A percentile compares a stretch with the other conserved stretches of the same genome.
Conservation (phyloP, 2,113 vertebrate species). For the Microcebus griseorufus region DNA sequence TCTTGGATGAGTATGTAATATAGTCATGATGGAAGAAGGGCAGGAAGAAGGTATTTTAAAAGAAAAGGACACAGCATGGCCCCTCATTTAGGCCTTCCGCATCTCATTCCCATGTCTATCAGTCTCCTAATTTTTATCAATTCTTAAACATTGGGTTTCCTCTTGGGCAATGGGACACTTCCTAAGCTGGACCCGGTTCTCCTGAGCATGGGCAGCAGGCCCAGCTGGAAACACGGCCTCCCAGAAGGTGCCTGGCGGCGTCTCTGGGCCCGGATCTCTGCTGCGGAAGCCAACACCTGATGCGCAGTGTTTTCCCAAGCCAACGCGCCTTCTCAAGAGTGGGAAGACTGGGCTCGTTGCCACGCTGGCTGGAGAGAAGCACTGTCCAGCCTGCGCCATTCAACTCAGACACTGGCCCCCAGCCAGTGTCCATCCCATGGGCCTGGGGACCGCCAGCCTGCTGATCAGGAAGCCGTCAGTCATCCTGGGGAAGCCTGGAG, state of each 20-base stretch:
- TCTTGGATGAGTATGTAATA: background rate
- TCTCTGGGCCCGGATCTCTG: background rate
- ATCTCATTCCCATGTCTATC: background rate
- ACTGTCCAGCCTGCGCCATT: background rate
- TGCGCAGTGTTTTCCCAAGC: background rate
- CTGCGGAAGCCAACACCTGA: rapidly evolving
- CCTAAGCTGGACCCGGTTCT: background rate
- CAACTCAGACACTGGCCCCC: background rate
- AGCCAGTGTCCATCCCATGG: background rate
- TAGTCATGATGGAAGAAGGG: background rate
- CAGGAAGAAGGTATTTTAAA: background rate
- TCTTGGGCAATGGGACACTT: background rate
- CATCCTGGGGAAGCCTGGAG: background rate
- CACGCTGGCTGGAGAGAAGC: background rate
- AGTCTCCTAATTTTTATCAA: background rate
- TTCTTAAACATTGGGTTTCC: background rate
- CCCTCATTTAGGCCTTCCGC: background rate
- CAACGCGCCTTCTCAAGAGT: background rate
- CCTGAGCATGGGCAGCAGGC: background rate
- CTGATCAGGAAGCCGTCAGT: background rate
- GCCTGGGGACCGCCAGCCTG: background rate
- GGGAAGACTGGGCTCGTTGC: background rate
- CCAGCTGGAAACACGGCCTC: background rate
- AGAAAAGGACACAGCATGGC: background rate
- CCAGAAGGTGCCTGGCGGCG: background rate